phyloP scores from a whole-genome alignment of 2,113 vertebrate species.

The Entelurus aequoreus region DNA sequence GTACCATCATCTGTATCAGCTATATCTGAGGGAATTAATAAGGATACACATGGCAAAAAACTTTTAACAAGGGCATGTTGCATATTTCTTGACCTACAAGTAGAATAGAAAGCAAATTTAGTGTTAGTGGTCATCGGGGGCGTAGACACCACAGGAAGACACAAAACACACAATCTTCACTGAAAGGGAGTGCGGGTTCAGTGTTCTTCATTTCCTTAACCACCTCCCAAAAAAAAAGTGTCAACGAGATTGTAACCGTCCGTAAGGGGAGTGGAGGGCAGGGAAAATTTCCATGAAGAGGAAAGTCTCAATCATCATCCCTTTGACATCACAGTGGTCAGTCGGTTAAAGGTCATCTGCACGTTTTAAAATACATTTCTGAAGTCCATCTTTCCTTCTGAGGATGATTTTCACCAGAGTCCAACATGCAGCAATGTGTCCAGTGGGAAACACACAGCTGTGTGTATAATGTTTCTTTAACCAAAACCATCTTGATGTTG shows the following conservation, averaged over 20 bases:
- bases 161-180: conserved; percentile 90
- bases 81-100: conserved; percentile 91
- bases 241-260: conserved; percentile 31
- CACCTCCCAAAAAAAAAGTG: conserved; percentile 19
- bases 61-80: conserved; percentile 95
- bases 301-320: conserved; percentile 12
- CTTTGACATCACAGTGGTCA: conserved; percentile 14
- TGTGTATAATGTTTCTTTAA: background rate
- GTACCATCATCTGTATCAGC: conserved; percentile 99
- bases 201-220: conserved; percentile 57
- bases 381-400: conserved; percentile 17
- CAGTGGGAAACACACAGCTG: conserved; percentile 8
- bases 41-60: conserved; percentile 99
- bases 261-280: background rate
- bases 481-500: background rate
- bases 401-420: conserved; percentile 12
- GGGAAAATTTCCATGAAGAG: conserved; percentile 11
- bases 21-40: conserved; percentile 99
- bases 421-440: conserved; percentile 23
- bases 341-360: conserved; percentile 19
- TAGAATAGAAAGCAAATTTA: conserved; percentile 92
- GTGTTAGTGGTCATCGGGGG: conserved; percentile 91
- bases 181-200: conserved; percentile 43
- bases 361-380: conserved; percentile 12
- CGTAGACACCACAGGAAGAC: conserved; percentile 87